phyloP scores from a whole-genome alignment of 2,888 invertebrate genomes.

The Megalurothrips usitatus region DNA sequence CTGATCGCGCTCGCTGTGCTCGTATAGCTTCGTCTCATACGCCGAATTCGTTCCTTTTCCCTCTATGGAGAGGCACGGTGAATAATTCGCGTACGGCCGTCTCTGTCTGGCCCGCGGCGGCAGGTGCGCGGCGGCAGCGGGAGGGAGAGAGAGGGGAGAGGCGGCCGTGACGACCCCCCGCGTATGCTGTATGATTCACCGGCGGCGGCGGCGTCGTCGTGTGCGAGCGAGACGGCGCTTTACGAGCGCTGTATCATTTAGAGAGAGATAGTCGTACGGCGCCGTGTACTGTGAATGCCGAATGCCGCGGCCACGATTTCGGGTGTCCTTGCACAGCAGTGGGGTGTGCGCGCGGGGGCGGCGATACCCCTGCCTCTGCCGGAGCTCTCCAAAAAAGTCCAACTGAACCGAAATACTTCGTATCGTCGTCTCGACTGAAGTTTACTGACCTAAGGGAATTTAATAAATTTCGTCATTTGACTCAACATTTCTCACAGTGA shows the following conservation, averaged over 20 bases:
- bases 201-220: neutral
- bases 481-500: too few species aligned
- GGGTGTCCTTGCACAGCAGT: too few species aligned
- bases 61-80: neutral
- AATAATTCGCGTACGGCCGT: neutral
- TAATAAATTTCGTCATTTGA: too few species aligned
- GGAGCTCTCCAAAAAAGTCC: too few species aligned
- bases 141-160: neutral
- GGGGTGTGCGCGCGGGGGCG: too few species aligned
- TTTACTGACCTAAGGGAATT: too few species aligned
- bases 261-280: neutral
- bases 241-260: slow-evolving; percentile 20
- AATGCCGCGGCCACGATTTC: too few species aligned
- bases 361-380: too few species aligned
- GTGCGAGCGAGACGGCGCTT: neutral
- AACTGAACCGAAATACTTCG: too few species aligned
- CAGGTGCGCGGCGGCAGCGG: neutral
- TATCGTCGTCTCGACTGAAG: too few species aligned
- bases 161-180: neutral
- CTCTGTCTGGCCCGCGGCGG: neutral
- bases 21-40: neutral
- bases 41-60: neutral
- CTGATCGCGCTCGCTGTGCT: neutral
- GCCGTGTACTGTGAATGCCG: too few species aligned
- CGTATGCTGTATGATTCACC: slow-evolving; percentile 9